Percentiles rank a stretch among this genome's conserved stretches.
Evolutionary conservation across 2,113 vertebrate species (phyloP).

Genomic region (Oryzias melastigma): DNA sequence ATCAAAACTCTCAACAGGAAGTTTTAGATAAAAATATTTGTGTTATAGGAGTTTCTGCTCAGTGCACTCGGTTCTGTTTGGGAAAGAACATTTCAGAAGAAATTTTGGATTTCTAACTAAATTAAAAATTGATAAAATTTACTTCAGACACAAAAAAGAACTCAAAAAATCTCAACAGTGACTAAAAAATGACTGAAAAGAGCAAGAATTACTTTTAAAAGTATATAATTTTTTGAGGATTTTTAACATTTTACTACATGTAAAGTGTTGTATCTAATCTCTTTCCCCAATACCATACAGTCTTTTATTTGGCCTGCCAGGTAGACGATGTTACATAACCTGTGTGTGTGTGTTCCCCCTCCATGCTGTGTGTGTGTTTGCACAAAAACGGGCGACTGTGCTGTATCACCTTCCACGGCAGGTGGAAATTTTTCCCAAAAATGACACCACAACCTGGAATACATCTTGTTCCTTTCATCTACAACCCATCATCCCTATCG

Average conservation of each 20-base stretch:
- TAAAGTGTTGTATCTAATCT: neutral
- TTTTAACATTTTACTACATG: neutral
- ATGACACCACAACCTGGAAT: conserved; percentile 49
- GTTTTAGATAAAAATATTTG: no score
- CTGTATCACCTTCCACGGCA: conserved; percentile 36
- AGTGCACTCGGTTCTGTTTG: no score
- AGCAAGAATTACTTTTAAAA: no score
- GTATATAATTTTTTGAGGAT: no score
- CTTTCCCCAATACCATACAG: conserved; percentile 17
- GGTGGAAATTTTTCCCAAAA: conserved; percentile 27
- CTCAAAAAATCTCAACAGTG: no score
- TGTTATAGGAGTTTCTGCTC: no score
- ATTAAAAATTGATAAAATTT: no score
- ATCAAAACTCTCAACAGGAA: no score
- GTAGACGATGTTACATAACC: conserved; percentile 57
- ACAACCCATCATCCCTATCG: conserved; percentile 5
- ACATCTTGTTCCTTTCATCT: conserved; percentile 52
- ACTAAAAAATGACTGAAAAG: no score
- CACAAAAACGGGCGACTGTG: conserved; percentile 7
- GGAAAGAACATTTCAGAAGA: no score
- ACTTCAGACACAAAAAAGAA: no score
- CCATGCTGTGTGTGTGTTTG: conserved; percentile 15
- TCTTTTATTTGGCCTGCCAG: conserved; percentile 27
- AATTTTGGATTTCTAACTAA: no score
- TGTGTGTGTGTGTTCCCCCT: conserved; percentile 7